Evolutionary conservation across 2,113 vertebrate species (phyloP).

Genomic region (Nipponia nippon): DNA sequence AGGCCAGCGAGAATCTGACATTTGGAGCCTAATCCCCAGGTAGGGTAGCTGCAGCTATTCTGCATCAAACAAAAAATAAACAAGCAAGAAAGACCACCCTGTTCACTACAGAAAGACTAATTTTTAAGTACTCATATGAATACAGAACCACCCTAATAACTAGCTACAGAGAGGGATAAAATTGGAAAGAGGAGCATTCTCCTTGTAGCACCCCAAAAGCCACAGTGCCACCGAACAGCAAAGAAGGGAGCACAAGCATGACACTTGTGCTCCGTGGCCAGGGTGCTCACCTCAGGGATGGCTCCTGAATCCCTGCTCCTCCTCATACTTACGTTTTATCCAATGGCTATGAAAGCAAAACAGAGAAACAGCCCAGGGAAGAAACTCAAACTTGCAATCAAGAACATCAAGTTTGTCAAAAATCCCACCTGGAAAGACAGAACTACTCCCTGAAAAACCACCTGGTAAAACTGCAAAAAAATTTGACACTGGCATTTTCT

Average conservation of each 20-base stretch:
- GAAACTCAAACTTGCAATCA: background rate
- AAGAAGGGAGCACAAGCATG: background rate
- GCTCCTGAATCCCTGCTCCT: background rate
- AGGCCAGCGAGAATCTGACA: background rate
- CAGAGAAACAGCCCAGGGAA: background rate
- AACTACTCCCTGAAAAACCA: background rate
- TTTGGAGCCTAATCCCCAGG: background rate
- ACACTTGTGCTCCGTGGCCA: too few relatives aligned
- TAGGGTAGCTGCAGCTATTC: background rate
- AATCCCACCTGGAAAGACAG: background rate
- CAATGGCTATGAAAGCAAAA: fast-evolving
- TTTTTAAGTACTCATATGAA: background rate
- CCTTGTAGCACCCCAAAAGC: background rate
- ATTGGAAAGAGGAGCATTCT: background rate
- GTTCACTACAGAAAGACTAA: background rate
- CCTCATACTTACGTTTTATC: background rate
- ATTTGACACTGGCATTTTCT: background rate
- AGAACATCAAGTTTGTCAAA: background rate
- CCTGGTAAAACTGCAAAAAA: background rate
- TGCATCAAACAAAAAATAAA: background rate
- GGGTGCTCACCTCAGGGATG: background rate
- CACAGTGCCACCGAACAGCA: background rate
- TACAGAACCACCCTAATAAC: background rate
- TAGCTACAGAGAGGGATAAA: background rate
- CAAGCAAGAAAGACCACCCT: background rate